Conservation (phyloP, 2,797 vertebrate genomes). For the Esox lucius region DNA sequence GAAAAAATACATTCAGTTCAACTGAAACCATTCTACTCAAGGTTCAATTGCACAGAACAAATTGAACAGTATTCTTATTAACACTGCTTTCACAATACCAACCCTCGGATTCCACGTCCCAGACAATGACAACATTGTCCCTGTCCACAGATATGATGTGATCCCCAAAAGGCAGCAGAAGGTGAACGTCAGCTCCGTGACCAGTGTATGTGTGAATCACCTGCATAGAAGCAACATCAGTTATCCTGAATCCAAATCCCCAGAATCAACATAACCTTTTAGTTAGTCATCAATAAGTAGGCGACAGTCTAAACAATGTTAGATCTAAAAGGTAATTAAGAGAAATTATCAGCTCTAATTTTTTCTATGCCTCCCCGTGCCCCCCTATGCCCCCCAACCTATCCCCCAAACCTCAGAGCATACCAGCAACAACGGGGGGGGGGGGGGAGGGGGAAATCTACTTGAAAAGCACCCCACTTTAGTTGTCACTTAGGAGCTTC, state of each 20-base stretch:
- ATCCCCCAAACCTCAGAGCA: too few relatives aligned
- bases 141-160: slow-evolving; percentile 89
- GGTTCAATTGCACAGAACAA: neutral
- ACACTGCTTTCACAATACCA: neutral
- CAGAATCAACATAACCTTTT: neutral
- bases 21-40: neutral
- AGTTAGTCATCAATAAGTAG: neutral
- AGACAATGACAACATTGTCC: slow-evolving; percentile 85
- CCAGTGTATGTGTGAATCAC: slow-evolving; percentile 87
- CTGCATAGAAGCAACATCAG: slow-evolving; percentile 62
- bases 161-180: slow-evolving; percentile 91
- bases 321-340: neutral
- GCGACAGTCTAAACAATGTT: neutral
- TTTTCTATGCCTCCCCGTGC: too few relatives aligned
- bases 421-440: too few relatives aligned
- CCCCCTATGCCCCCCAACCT: too few relatives aligned
- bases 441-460: too few relatives aligned
- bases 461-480: too few relatives aligned
- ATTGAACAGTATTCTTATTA: neutral
- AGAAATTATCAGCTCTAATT: too few relatives aligned
- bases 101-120: slow-evolving; percentile 88
- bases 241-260: neutral
- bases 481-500: too few relatives aligned
- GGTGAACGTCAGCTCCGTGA: slow-evolving; percentile 84
- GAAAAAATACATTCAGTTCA: neutral